Conservation (phyloP, 2,797 vertebrate genomes). For the Otolemur crassicaudatus region DNA sequence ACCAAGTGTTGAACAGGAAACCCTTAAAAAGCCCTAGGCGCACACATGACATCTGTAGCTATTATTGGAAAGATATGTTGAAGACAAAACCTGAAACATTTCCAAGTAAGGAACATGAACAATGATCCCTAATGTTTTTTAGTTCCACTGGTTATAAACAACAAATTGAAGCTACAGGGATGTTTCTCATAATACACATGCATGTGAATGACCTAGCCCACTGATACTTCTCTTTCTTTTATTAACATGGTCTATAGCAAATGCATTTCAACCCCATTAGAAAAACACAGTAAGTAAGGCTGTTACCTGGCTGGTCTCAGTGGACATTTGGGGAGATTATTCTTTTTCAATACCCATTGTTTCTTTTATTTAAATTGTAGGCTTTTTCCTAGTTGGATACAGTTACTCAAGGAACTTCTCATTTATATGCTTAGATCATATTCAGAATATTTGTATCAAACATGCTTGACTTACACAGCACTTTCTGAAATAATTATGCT, state of each 20-base stretch:
- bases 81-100: constrained; percentile 73
- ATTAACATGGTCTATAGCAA: constrained; percentile 57
- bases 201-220: background rate
- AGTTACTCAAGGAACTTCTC: background rate
- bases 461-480: background rate
- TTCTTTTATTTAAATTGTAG: constrained; percentile 22
- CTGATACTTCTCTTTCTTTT: constrained; percentile 43
- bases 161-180: constrained; percentile 40
- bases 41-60: constrained; percentile 75
- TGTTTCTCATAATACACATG: background rate
- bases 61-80: constrained; percentile 66
- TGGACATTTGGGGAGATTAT: background rate
- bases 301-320: background rate
- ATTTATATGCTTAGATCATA: constrained; percentile 46
- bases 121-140: constrained; percentile 44
- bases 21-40: constrained; percentile 68
- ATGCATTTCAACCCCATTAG: constrained; percentile 50
- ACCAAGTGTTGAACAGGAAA: constrained; percentile 80
- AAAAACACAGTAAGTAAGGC: background rate
- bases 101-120: constrained; percentile 58
- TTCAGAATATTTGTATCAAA: constrained; percentile 44
- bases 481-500: constrained; percentile 47
- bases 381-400: background rate
- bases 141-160: constrained; percentile 73
- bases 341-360: constrained; percentile 20